Percentiles rank a stretch among this genome's conserved stretches.
phyloP scores from a whole-genome alignment of 2,888 invertebrate species.

The Drosophila macrospina region DNA sequence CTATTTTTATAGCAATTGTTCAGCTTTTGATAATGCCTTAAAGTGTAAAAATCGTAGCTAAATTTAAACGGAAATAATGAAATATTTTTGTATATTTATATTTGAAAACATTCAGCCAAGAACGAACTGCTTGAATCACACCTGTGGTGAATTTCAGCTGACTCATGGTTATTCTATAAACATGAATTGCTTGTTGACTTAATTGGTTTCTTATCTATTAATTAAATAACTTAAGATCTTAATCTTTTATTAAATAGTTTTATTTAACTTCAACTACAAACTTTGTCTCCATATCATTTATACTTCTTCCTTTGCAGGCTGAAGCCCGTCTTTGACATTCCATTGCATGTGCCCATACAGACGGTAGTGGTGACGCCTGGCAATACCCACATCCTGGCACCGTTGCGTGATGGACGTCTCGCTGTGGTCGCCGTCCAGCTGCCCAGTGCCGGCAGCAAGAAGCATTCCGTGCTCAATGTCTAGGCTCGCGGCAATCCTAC shows the following conservation, averaged over 20 bases:
- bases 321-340: slow-evolving; percentile 86
- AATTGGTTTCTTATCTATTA: too few species aligned
- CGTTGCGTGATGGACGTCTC: slow-evolving; percentile 87
- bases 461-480: slow-evolving; percentile 85
- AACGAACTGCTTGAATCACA: too few species aligned
- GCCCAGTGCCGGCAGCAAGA: slow-evolving; percentile 81
- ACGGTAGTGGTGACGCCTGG: slow-evolving; percentile 86
- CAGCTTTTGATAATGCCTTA: neutral
- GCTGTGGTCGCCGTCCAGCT: slow-evolving; percentile 86
- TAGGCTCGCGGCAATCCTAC: slow-evolving; percentile 46
- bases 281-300: too few species aligned
- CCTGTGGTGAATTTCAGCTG: neutral
- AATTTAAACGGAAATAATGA: neutral
- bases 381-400: slow-evolving; percentile 87
- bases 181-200: too few species aligned
- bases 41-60: neutral
- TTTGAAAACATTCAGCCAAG: neutral
- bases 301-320: slow-evolving; percentile 77
- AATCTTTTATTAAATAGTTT: neutral
- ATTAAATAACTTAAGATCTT: too few species aligned
- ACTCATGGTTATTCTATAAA: too few species aligned
- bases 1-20: neutral
- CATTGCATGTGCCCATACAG: slow-evolving; percentile 86
- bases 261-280: neutral
- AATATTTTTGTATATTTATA: neutral